Evolutionary conservation across 2,888 invertebrate species (phyloP), one percentile per base, ranked within the genome.

Genomic region (Deilephila elpenor): DNA sequence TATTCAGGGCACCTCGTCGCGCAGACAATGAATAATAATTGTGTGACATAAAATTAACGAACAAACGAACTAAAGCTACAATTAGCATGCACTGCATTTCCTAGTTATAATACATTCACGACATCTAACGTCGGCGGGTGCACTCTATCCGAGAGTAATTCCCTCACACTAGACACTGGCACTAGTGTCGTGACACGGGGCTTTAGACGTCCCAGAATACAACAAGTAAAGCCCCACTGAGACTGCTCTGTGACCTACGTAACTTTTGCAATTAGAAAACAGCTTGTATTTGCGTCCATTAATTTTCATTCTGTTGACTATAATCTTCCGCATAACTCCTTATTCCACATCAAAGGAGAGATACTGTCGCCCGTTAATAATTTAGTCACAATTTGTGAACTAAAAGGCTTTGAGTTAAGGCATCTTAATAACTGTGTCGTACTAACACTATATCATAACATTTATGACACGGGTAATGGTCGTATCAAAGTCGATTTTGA

Each of bases 381-480:
- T 81, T 84, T 79, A 82, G 85, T 79, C 80, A 81, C 82, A 83
- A 84, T 85, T 84, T 84, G 84, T 84, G 80, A 78, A 73, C 78
- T 34, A 34, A 37, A 62, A 62, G 62, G 19, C 62, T 44, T 64
- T 64, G 64, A 44, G 5, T 44, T 56, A 44, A n/a, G 34, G 34
- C 19, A 64, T 32, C 62, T 73, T 64, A 70, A 34, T 72, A 70
- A 73, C 17, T 70, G 59, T 8, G 25, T 8, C 70, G 37, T 62
- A 29, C 60, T n/a, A 32, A 72, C 56, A 64, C 64, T 64, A 20
- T 20, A 20, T 37, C n/a, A 34, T 34, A n/a, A 64, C 64, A 44
- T n/a, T 64, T 1, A 44, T 37, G n/a, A 44, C 56, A 56, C 6
- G 1, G 7, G n/a, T 56, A 56, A 19, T 56, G 19, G 17, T 32